Base-by-base conservation (phyloP, 2,113 vertebrate genomes). In the Oncorhynchus masou region DNA sequence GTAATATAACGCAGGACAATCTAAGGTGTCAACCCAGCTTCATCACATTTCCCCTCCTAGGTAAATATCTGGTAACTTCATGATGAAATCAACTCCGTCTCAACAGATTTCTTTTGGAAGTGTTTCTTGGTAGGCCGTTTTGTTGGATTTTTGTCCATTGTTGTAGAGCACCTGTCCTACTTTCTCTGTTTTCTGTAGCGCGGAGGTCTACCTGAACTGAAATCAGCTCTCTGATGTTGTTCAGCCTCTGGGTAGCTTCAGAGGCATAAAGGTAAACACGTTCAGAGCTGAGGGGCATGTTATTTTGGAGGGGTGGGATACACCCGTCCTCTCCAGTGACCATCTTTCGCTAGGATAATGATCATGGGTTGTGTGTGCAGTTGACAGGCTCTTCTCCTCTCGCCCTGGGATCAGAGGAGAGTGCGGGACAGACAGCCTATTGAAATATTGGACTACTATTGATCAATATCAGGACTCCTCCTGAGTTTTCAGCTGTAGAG, bases 371-470 rank as follows among this genome's bases (percentile, higher is more conserved):
- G 73, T 39, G 73, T 13, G 62, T 48, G 34, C 22, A 34, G 65
- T 45, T 66, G 60, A 49, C 73, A n/a, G 20, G 34, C n/a, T 62
- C 31, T n/a, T 4, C 16, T 48, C 39, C n/a, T 49, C 24, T 39
- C 20, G 39, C 59, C 62, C 66, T 24, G 11, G 48, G 54, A 70
- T 48, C 20, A 20, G 24, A 25, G 9, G 67, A 22, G 20, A 68
- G 59, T 39, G 60, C 5, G 13, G 45, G 27, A 69, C 27, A 60
- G 22, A 62, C 67, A 54, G 29, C 6, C 71, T 67, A 71, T 80
- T 80, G 74, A 83, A 79, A 80, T 80, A 81, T 78, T 82, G 71
- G 79, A 72, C 68, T 77, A 68, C 82, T 27, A 70, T 68, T 62
- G 74, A 77, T 79, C 62, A 59, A 54, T 77, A 84, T 86, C 79